Percentiles rank a stretch among this genome's conserved stretches.
Conservation (phyloP, 2,888 invertebrate species). For the Pycnomerus fuliginosus region DNA sequence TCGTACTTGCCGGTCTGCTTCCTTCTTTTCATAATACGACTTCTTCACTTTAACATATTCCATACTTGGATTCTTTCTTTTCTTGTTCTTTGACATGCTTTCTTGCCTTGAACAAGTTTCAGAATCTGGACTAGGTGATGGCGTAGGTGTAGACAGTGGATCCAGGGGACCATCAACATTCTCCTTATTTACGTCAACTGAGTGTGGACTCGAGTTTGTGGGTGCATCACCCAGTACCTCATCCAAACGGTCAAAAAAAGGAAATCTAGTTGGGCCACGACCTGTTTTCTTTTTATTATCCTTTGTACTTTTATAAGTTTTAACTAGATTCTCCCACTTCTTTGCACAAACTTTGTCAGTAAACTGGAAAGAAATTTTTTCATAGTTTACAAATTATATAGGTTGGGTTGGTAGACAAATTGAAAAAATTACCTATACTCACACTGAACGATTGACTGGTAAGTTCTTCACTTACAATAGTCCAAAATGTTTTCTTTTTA, state of each 20-base stretch:
- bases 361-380: background rate
- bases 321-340: conserved; percentile 6
- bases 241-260: conserved; percentile 14
- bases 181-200: conserved; percentile 10
- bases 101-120: background rate
- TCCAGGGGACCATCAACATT: background rate
- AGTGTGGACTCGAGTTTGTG: conserved; percentile 19
- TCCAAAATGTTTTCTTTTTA: background rate
- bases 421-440: too few relatives aligned
- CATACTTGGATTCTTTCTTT: background rate
- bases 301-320: conserved; percentile 10
- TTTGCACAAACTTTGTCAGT: background rate
- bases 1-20: background rate
- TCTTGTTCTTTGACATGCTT: background rate
- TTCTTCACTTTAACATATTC: background rate
- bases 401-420: too few relatives aligned
- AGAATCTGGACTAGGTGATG: background rate
- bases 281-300: conserved; percentile 18
- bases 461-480: background rate
- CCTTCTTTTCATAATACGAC: background rate
- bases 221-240: conserved; percentile 14
- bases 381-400: too few relatives aligned
- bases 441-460: too few relatives aligned
- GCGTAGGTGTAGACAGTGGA: background rate
- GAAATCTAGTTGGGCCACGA: conserved; percentile 11